A percentile compares a stretch with the other conserved stretches of the same genome.
Evolutionary conservation across 2,888 invertebrate species (phyloP).

Genomic region (Hyposoter didymator): DNA sequence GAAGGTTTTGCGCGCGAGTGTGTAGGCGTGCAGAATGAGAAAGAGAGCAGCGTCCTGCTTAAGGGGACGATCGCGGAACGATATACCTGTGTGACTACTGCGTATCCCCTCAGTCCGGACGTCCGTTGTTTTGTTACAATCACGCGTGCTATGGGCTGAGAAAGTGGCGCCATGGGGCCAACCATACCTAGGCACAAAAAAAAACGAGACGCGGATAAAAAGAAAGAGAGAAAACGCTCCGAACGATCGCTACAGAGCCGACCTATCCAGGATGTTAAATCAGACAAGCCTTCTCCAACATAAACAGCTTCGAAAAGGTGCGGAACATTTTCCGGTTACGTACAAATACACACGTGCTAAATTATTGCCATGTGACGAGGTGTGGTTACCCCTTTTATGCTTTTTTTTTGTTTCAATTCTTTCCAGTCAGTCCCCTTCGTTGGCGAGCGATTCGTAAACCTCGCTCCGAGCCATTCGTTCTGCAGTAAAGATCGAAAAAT

Average conservation of each 20-base stretch:
- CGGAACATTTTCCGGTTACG: slow-evolving; percentile 77
- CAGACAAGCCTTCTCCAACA: slow-evolving; percentile 76
- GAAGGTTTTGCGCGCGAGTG: not conserved
- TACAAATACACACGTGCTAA: not conserved
- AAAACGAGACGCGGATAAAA: not conserved
- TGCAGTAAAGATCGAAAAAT: not conserved
- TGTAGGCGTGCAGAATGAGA: slow-evolving; percentile 40
- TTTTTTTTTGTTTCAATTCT: not conserved
- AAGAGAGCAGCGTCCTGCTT: slow-evolving; percentile 69
- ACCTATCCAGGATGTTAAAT: slow-evolving; percentile 81
- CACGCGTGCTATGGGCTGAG: slow-evolving; percentile 78
- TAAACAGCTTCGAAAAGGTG: slow-evolving; percentile 78
- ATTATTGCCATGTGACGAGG: not conserved
- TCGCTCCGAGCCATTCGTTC: not conserved
- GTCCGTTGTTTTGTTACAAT: slow-evolving; percentile 84
- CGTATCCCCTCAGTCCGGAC: slow-evolving; percentile 81
- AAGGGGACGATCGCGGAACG: slow-evolving; percentile 79
- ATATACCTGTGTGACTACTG: slow-evolving; percentile 85
- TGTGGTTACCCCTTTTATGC: not conserved
- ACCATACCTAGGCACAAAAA: slow-evolving; percentile 22
- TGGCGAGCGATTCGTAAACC: not conserved
- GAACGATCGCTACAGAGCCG: slow-evolving; percentile 68
- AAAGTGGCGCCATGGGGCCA: slow-evolving; percentile 57
- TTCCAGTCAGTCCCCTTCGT: not conserved
- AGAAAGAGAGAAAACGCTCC: slow-evolving; percentile 31